Evolutionary conservation across 2,888 invertebrate species (phyloP), one percentile per base, ranked within the genome.

Genomic region (Acrobasis consociella): DNA sequence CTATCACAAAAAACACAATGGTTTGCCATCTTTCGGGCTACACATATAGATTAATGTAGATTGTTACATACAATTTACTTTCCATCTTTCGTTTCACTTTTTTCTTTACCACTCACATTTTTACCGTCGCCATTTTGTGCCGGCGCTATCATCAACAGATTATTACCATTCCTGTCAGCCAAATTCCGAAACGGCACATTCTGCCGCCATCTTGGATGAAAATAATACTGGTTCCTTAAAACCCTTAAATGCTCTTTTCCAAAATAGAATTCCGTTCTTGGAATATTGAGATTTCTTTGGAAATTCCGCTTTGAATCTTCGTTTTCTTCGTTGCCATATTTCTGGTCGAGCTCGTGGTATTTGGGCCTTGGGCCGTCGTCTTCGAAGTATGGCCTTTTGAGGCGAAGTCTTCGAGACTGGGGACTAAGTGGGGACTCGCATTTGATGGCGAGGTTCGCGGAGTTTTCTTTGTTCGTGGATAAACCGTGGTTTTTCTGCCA

Each of bases 401-500:
- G 75, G 52, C 82, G 90, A 13, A 74, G 78, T 58, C 89, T 75
- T 49, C 88, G 74, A 1, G 85, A 74, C 65, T 86, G 81, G 0
- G 91, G 85, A 62, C 92, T 87, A 63, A 87, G 71, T 59, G 91
- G 86, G 1, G 91, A 77, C 77, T 93, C 94, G 73, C 90, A 94
- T 85, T 94, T 95, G 64, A 93, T 94, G 49, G 92, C 91, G 0
- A 93, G 75, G 38, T 79, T 85, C 0, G 85, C 87, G 0, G 85
- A 81, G 75, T 91, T 93, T 60, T 92, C 91, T 66, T 90, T 92
- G 72, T 93, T 93, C 66, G 86, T 90, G 10, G 87, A 76, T 0
- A 86, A 78, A 7, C 88, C 86, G 66, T 91, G 87, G 46, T 76
- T 86, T 72, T 95, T 96, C 87, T 98, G 98, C 97, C 97, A 99